phyloP scores from a whole-genome alignment of 2,888 invertebrate genomes.

The Ectobius pallidus region DNA sequence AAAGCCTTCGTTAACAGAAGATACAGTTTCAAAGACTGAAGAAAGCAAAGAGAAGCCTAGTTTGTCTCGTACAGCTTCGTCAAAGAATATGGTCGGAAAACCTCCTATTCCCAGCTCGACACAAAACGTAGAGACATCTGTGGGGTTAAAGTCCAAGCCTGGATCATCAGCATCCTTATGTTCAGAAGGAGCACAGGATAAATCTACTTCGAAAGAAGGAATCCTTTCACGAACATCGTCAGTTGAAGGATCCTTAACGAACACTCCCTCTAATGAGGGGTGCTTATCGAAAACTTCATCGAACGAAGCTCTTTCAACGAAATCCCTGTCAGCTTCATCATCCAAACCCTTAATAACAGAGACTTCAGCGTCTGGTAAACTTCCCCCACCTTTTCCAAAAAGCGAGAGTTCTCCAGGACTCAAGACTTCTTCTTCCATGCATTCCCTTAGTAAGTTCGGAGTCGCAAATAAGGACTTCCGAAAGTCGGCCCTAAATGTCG shows the following conservation, averaged over 20 bases:
- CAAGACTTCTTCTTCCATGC: conserved; percentile 31
- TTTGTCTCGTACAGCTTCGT: conserved; percentile 45
- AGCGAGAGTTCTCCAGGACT: conserved; percentile 49
- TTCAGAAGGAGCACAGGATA: conserved; percentile 2
- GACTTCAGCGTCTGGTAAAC: conserved; percentile 29
- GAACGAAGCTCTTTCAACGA: conserved; percentile 26
- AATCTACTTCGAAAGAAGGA: conserved; percentile 29
- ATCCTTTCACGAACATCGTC: conserved; percentile 30
- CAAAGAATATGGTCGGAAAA: conserved; percentile 50
- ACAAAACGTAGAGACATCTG: neutral
- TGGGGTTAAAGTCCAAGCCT: conserved; percentile 7
- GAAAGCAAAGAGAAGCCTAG: neutral
- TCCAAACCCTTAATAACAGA: neutral
- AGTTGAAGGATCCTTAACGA: conserved; percentile 22
- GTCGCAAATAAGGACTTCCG: conserved; percentile 74
- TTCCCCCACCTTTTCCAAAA: conserved; percentile 60
- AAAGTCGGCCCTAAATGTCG: conserved; percentile 74
- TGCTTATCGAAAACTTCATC: conserved; percentile 40
- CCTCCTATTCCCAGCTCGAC: neutral
- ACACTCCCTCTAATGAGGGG: neutral
- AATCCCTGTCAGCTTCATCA: neutral
- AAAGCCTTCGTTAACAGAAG: neutral
- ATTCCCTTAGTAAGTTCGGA: conserved; percentile 32
- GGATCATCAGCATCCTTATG: neutral
- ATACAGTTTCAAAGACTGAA: neutral